phyloP scores from a whole-genome alignment of 2,113 vertebrate species.

The Anoplopoma fimbria region DNA sequence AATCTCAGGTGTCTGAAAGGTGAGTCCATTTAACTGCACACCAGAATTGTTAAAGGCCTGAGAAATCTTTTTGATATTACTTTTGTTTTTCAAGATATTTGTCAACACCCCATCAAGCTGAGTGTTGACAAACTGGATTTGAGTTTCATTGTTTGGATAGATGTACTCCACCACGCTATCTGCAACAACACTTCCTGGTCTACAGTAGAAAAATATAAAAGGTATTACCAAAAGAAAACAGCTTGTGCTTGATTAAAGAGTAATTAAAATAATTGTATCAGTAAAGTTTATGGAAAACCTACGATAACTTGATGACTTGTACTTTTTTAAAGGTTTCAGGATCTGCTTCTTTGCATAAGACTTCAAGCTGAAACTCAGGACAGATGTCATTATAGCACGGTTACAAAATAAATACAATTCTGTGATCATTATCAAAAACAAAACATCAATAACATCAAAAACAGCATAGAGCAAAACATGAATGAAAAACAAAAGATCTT shows the following conservation, averaged over 20 bases:
- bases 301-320: constrained; percentile 65
- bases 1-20: constrained; percentile 42
- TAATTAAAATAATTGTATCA: not conserved
- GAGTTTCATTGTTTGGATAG: constrained; percentile 76
- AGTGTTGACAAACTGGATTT: constrained; percentile 78
- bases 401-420: not conserved
- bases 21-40: constrained; percentile 34
- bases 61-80: constrained; percentile 61
- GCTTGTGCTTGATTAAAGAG: not conserved
- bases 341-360: constrained; percentile 68
- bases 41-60: constrained; percentile 55
- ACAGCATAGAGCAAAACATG: not conserved
- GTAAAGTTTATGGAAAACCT: constrained; percentile 22
- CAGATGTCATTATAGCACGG: not conserved
- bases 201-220: constrained; percentile 16
- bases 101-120: constrained; percentile 46
- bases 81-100: constrained; percentile 61
- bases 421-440: too few relatives aligned
- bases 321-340: constrained; percentile 59
- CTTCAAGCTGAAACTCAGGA: constrained; percentile 63
- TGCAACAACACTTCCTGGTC: constrained; percentile 69
- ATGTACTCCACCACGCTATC: constrained; percentile 66
- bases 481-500: not conserved
- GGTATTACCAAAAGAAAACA: not conserved
- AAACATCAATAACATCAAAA: not conserved